Evolutionary conservation across 2,888 invertebrate genomes (phyloP).

Genomic region (Cryptus viduatorius): DNA sequence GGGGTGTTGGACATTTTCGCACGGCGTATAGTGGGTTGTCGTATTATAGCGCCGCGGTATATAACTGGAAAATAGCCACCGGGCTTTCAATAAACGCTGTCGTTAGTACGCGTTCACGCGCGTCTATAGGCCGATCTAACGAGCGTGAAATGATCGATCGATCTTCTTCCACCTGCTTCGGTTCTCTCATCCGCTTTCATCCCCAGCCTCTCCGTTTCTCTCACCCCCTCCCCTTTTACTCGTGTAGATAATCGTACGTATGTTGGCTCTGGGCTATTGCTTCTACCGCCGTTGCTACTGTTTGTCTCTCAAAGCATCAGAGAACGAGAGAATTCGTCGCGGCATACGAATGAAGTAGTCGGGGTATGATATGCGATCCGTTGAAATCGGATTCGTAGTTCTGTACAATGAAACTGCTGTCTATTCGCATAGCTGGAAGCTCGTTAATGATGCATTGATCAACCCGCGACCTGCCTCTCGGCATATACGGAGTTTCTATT

Average conservation of each 20-base stretch:
- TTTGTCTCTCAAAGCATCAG: conserved; percentile 39
- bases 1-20: not conserved
- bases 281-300: conserved; percentile 5
- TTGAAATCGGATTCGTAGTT: conserved; percentile 11
- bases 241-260: conserved; percentile 18
- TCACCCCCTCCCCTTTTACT: conserved; percentile 7
- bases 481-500: too few relatives aligned
- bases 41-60: conserved; percentile 8
- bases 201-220: not conserved
- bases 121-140: conserved; percentile 41
- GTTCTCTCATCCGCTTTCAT: conserved; percentile 2
- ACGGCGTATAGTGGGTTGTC: not conserved
- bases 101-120: conserved; percentile 43
- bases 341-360: not conserved
- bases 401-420: conserved; percentile 16
- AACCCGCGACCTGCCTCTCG: not conserved
- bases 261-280: conserved; percentile 21
- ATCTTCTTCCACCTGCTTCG: conserved; percentile 30
- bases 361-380: conserved; percentile 5
- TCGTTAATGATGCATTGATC: conserved; percentile 10
- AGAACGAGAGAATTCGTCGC: conserved; percentile 14
- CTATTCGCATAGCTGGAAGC: conserved; percentile 21
- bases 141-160: conserved; percentile 59
- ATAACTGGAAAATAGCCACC: conserved; percentile 39
- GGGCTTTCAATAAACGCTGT: conserved; percentile 44